These are phyloP conservation scores for human (Homo sapiens) DNA, from an alignment of 2,113 vertebrate genomes.

Conservation along the genomic window GRCh38 chr20:42804001-42804500, in stretches of 20 bases:
- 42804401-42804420: not conserved
- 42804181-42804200: no score
- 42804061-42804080: not conserved
- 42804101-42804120: not conserved
- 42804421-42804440: not conserved
- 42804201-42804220: no score
- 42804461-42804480: not conserved
- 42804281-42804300: no score
- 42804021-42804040: rapidly evolving
- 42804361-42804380: not conserved
- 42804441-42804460: not conserved
- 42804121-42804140: not conserved
- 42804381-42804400: not conserved
- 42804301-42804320: not conserved
- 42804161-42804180: not conserved
- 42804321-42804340: not conserved
- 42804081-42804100: not conserved
- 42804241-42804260: not conserved
- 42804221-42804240: no score
- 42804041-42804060: not conserved
- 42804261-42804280: no score
- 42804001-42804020: not conserved
- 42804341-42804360: rapidly evolving
- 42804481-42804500: not conserved
- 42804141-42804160: not conserved